Evolutionary conservation across 2,888 invertebrate genomes (phyloP), one percentile per base, ranked within the genome.

Genomic region (Drosophila stalkeri): DNA sequence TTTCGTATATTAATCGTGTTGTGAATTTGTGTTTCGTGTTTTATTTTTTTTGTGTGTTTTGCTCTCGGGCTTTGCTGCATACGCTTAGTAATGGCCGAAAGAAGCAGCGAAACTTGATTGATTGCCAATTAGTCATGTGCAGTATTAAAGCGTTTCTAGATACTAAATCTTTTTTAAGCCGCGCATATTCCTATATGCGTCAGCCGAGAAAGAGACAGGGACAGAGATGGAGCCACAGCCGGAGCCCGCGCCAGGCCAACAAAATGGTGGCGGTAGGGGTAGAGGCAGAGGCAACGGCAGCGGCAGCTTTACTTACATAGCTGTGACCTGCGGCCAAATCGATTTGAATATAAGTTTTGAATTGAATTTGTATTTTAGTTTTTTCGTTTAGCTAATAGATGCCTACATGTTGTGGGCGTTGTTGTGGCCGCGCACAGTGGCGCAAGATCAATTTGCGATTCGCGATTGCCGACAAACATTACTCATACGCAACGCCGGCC

Each of bases 101-200:
- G 72, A 76, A 69, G 70, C 68, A 54, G 39, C 71, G 60, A 72
- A 64, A 73, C 62, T 88, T 86, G 88, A 88, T 88, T 88, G 75
- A 85, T 86, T 71, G 81, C 80, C 80, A 85, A 82, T 88, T 88
- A 87, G 88, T 87, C 86, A 85, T 78, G 69, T 70, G 64, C 67
- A 64, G 69, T 75, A 76, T 81, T 77, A 73, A 88, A 65, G 57
- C 62, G 75, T 64, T 76, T 63, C 66, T 70, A 74, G 72, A 80
- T 77, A 66, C 67, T 77, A 73, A 77, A 83, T 83, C 77, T 72
- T 68, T 46, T 61, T 62, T 47, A 63, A 78, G 71, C 71, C 55
- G 43, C 47, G 39, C 59, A 61, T 61, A 55, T 66, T 47, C 51
- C 51, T 14, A 44, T 61, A 74, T 79, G 79, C 76, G 79, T 80